Conservation (phyloP, 2,113 vertebrate genomes). For the Mellivora capensis region DNA sequence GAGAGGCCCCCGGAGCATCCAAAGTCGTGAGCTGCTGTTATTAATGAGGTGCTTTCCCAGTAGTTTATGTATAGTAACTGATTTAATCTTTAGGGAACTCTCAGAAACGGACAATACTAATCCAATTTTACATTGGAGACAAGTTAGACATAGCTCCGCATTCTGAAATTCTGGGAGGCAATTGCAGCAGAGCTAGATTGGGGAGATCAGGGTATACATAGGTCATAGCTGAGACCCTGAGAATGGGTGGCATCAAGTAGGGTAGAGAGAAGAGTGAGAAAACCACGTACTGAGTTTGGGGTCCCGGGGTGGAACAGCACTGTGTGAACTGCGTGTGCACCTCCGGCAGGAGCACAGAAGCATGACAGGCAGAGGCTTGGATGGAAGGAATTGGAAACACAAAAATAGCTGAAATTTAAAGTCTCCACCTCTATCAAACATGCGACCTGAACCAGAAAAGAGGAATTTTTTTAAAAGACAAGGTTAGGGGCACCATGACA, state of each 20-base stretch:
- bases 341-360: not conserved
- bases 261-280: fast-evolving
- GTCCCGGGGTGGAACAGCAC: fast-evolving
- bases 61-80: not conserved
- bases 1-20: too few species aligned
- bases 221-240: not conserved
- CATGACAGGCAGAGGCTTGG: fast-evolving
- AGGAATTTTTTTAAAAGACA: not conserved
- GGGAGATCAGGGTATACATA: fast-evolving
- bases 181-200: not conserved
- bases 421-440: not conserved
- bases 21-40: not conserved
- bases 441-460: not conserved
- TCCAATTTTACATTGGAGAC: not conserved
- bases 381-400: not conserved
- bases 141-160: not conserved
- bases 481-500: not conserved
- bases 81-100: not conserved
- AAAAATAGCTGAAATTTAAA: not conserved
- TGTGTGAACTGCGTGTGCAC: fast-evolving
- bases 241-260: fast-evolving
- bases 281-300: too few species aligned
- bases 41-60: not conserved
- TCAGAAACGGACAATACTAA: not conserved
- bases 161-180: not conserved